These are phyloP conservation scores for Seira ritae DNA, from an alignment of 2,888 invertebrate species.

Conservation along the genomic window DNA sequence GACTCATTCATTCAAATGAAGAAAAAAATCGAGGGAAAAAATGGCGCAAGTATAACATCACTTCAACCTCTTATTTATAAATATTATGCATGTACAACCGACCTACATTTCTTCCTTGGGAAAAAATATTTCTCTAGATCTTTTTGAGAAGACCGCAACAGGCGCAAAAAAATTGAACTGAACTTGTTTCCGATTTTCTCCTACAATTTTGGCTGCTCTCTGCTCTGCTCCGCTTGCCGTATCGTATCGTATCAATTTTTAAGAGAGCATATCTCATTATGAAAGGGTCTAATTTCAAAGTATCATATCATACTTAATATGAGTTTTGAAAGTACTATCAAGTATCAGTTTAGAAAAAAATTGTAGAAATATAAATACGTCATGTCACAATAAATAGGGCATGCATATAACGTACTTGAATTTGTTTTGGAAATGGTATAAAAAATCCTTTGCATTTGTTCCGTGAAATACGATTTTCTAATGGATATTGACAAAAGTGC, in stretches of 20 bases:
- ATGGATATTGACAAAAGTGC: slow-evolving; percentile 21
- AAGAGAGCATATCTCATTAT: slow-evolving; percentile 2
- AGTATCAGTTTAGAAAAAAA: neutral
- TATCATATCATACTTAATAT: neutral
- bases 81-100: too few relatives aligned
- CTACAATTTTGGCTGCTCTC: neutral
- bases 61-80: neutral
- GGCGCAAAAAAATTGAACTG: neutral
- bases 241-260: neutral
- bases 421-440: slow-evolving; percentile 8
- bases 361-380: slow-evolving; percentile 6
- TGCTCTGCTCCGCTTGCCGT: too few relatives aligned
- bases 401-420: slow-evolving; percentile 2
- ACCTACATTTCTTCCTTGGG: slow-evolving; percentile 1
- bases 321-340: slow-evolving; percentile 13
- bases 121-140: neutral
- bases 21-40: slow-evolving; percentile 10
- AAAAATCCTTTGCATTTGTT: neutral
- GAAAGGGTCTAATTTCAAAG: neutral
- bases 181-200: neutral
- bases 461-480: neutral
- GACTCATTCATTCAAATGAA: slow-evolving; percentile 28
- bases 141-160: neutral
- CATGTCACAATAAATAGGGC: slow-evolving; percentile 42
- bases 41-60: slow-evolving; percentile 10